Conservation (phyloP, 2,888 invertebrate genomes). For the Pomacea canaliculata region DNA sequence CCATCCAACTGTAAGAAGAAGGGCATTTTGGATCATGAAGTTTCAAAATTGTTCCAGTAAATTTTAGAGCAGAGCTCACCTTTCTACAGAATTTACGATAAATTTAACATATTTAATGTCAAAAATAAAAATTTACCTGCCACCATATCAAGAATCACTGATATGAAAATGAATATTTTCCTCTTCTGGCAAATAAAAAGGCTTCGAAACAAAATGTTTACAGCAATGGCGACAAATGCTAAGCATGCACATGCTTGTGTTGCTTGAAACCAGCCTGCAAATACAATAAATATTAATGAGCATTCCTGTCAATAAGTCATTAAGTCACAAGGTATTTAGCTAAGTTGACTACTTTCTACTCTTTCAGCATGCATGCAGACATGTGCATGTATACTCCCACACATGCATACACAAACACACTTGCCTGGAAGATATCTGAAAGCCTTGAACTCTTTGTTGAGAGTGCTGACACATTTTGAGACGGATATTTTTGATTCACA, state of each 20-base stretch:
- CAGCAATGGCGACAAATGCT: constrained; percentile 2
- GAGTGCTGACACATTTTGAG: background rate
- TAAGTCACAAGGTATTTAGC: too few species aligned
- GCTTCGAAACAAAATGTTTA: background rate
- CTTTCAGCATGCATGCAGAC: constrained; percentile 6
- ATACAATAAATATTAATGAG: too few species aligned
- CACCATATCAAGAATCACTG: too few species aligned
- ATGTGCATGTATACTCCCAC: background rate
- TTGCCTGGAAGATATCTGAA: background rate
- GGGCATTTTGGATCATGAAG: too few species aligned
- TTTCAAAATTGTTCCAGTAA: too few species aligned
- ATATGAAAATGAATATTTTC: too few species aligned
- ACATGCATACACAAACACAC: background rate
- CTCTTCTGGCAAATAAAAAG: constrained; percentile 3
- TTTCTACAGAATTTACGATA: too few species aligned
- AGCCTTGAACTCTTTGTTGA: background rate
- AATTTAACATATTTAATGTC: too few species aligned
- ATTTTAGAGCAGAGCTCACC: too few species aligned
- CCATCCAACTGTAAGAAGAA: too few species aligned
- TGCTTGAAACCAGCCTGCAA: constrained; percentile 14
- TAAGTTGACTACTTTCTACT: background rate
- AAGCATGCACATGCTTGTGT: constrained; percentile 18
- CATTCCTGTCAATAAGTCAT: too few species aligned
- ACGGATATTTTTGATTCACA: background rate
- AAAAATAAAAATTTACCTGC: too few species aligned